phyloP scores from a whole-genome alignment of 2,797 vertebrate species.

The Tangara arthus region DNA sequence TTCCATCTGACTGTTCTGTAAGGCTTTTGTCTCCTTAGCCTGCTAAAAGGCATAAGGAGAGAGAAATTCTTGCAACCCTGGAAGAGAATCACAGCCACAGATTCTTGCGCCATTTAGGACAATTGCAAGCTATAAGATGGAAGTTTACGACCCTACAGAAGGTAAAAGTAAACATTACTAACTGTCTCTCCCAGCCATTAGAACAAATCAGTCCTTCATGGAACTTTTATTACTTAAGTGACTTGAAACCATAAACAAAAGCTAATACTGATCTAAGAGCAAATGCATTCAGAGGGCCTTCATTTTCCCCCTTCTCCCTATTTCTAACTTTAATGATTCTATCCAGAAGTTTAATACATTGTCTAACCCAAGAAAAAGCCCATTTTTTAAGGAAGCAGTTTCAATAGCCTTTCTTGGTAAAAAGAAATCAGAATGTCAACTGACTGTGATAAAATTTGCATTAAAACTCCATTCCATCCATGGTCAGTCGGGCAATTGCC shows the following conservation, averaged over 20 bases:
- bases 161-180: conserved; percentile 4
- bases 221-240: conserved; percentile 14
- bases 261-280: not conserved
- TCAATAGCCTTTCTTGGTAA: not conserved
- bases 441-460: not conserved
- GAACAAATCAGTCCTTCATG: not conserved
- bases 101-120: not conserved
- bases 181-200: not conserved
- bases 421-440: not conserved
- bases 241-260: not conserved
- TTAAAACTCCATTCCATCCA: not conserved
- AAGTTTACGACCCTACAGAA: not conserved
- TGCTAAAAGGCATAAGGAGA: not conserved
- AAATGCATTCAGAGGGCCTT: not conserved
- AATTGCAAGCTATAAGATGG: not conserved
- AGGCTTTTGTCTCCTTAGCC: not conserved
- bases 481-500: not conserved
- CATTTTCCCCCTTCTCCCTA: not conserved
- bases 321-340: not conserved
- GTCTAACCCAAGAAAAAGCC: not conserved
- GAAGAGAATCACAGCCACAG: not conserved
- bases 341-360: not conserved
- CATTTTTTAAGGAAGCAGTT: not conserved
- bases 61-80: not conserved
- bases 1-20: not conserved